Base-by-base conservation (phyloP, 2,888 invertebrate genomes). In the Polydrusus cervinus region DNA sequence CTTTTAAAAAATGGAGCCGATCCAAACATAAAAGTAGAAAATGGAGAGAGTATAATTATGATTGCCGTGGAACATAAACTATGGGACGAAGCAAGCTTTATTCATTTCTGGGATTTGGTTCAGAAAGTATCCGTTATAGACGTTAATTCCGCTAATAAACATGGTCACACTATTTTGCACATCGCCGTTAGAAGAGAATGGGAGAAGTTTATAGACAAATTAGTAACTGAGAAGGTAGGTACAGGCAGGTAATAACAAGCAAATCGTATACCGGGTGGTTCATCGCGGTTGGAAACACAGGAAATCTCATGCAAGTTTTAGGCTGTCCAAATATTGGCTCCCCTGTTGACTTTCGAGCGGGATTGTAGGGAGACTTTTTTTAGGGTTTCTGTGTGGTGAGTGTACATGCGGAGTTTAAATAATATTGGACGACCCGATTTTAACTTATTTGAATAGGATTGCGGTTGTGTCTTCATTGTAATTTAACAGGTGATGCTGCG, bases 61-160 rank as follows among this genome's bases (percentile, higher is more conserved):
- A 79, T 85, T 38, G 88, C 88, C 3, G 77, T 86, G 25, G 85
- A 87, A 75, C 84, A 83, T 67, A 81, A 83, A 65, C 76, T 80
- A 8, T 88, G 88, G 88, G 86, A 87, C 64, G 87, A 88, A 80
- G 79, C 84, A 43, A 81, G 84, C 10, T 87, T 87, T 70, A 79
- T 87, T 43, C 80, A 82, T 40, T 82, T 88, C 53, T 88, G 87
- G 86, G 83, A 84, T 69, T 76, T 78, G 14, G 78, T 88, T 11
- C 84, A 83, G 68, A 81, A 79, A 40, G 68, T 79, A 5, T 79
- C 79, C 49, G 76, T 82, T 51, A 79, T 86, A 7, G 84, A 87
- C 67, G 79, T 85, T 1, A 85, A 86, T 80, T 84, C 84, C 55
- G 80, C 82, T 0, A 87, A 86, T 71, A 85, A 85, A 75, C 82